Base-by-base conservation (phyloP, 2,797 vertebrate species). In the Muscicapa striata region DNA sequence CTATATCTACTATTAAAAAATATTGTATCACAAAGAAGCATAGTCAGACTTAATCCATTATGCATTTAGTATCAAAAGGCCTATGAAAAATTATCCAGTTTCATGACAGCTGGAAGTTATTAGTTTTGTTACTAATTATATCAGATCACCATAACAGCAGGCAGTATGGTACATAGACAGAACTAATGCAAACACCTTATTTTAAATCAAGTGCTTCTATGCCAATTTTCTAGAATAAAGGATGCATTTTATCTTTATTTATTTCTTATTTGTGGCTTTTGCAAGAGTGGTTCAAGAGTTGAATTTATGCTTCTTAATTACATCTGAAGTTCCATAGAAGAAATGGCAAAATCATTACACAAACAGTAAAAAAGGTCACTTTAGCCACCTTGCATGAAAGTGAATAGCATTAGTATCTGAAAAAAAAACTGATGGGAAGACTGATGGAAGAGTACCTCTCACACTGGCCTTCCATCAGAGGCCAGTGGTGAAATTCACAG, bases 101-200 rank as follows among this genome's bases (percentile, higher is more conserved):
- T 73, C 5, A 18, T 66, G 11, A 55, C 13, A 78, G 12, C 3
- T 73, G 13, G 43, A 78, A 45, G 14, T 58, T 72, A 52, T 22
- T 57, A 4, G 1, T 38, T 79, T 46, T 86, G 15, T 49, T 62
- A 38, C 15, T 62, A 66, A 30, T 57, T 57, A 32, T 30, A 66
- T 7, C 51, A 49, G 19, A 52, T 36, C 15, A 52, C 6, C 8
- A 17, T 17, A 54, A 41, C 6, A 74, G 19, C 4, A 54, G 34
- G 23, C 20, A 86, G 21, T 24, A 49, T 23, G 62, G 46, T 26
- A 64, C 10, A 57, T 2, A 54, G 22, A n/a, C 13, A 69, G 15
- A 76, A 63, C 6, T 7, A 34, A 69, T 13, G 20, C 16, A 45
- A 57, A 45, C 0, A 3, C 1, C 1, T 59, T 51, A 36, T 48